Evolutionary conservation across 2,888 invertebrate genomes (phyloP).

Genomic region (Apotomis turbidana): DNA sequence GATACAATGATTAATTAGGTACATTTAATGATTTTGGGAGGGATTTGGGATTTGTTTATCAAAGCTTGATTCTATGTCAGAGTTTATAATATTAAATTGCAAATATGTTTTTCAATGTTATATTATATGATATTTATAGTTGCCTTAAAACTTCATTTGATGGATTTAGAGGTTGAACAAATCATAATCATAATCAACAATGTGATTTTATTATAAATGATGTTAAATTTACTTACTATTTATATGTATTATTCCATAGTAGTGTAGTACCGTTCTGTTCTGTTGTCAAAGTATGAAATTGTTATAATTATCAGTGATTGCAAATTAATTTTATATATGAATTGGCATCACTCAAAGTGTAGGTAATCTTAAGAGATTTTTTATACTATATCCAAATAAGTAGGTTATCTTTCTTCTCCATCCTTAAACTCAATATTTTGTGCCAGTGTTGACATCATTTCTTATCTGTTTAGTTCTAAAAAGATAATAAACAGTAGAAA

Average conservation of each 20-base stretch:
- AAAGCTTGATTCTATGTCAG: neutral
- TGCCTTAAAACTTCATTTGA: constrained; percentile 20
- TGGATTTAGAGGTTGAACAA: constrained; percentile 7
- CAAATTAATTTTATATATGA: constrained; percentile 57
- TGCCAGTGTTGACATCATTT: constrained; percentile 10
- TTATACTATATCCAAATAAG: constrained; percentile 35
- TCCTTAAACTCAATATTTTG: constrained; percentile 22
- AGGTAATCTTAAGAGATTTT: constrained; percentile 43
- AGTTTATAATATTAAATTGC: constrained; percentile 12
- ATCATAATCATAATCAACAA: constrained; percentile 19
- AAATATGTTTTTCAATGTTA: neutral
- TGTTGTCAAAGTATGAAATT: constrained; percentile 44
- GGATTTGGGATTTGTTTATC: constrained; percentile 3
- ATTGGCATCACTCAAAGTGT: constrained; percentile 56
- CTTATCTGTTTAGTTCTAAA: neutral
- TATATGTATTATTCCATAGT: constrained; percentile 27
- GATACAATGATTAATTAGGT: constrained; percentile 3
- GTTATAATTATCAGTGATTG: constrained; percentile 55
- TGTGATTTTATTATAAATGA: constrained; percentile 20
- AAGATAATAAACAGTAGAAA: neutral
- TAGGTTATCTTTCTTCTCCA: constrained; percentile 20
- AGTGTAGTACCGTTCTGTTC: constrained; percentile 41
- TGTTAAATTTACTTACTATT: constrained; percentile 21
- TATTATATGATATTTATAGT: neutral
- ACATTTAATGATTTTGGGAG: neutral